Evolutionary conservation across 1,140 invertebrate species (phyloP), one percentile per base, ranked within the genome.

Genomic region (Cecropterus lyciades): DNA sequence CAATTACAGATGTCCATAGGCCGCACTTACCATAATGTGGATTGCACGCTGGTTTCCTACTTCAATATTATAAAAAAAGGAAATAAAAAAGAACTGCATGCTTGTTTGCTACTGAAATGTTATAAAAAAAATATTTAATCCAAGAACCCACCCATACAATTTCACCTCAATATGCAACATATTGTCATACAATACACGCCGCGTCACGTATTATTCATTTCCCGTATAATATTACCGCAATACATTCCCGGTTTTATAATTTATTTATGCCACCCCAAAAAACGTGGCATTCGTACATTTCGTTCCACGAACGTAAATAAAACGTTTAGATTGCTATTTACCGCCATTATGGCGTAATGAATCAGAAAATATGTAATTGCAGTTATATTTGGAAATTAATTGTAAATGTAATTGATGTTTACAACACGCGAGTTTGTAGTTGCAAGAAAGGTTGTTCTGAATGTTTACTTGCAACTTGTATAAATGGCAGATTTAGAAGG

Each of bases 221-320:
- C 43, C 27, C 45, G 43, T 17, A 30, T 30, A 60, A 60, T 60
- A 60, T 60, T 49, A 8, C 56, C 24, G 45, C 57, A 60, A 48
- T 60, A 57, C 30, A 57, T 67, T 59, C 55, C 27, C 9, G 30
- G 9, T 55, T 55, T 57, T 49, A 66, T 42, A 57, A 67, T 59
- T 52, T 59, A 59, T 55, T 55, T 55, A 49, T 8, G 43, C 15
- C 14, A 16, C 57, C 51, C 17, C 14, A 53, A 65, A 64, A 62
- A 65, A 45, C 16, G 17, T 27, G 55, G 60, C 42, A 67, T 52
- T 69, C 62, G 49, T 59, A 56, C 51, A 62, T 83, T 82, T 81
- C 79, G 75, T 77, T 87, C 85, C 79, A 82, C 77, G 77, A 75
- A 79, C 55, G 65, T 79, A 73, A 84, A 84, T 80, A 81, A 84